These are phyloP conservation scores for Pardalotus punctatus DNA, from an alignment of 2,113 vertebrate species.

Conservation along the genomic window DNA sequence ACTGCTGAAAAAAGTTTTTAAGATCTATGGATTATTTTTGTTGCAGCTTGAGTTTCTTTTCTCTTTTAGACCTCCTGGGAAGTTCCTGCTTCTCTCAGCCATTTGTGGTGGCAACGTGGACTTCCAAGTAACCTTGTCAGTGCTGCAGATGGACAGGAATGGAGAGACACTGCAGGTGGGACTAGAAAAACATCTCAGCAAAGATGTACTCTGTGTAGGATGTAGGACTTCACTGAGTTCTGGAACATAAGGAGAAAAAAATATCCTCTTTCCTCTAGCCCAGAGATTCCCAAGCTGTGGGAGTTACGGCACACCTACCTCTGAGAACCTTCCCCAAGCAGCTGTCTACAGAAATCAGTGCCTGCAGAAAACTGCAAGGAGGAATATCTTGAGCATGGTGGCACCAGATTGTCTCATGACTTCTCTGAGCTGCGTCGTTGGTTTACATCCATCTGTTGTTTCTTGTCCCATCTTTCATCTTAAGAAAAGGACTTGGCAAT, in stretches of 20 bases:
- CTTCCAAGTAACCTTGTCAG: background rate
- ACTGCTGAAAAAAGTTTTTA: background rate
- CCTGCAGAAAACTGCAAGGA: background rate
- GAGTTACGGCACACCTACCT: background rate
- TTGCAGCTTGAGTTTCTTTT: background rate
- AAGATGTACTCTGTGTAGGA: background rate
- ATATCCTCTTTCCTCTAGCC: background rate
- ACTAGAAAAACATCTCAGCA: background rate
- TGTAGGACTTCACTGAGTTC: background rate
- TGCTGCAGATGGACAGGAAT: background rate
- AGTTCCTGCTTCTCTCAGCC: background rate
- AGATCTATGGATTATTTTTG: background rate
- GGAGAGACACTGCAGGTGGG: background rate
- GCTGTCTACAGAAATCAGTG: conserved; percentile 18
- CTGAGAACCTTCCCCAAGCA: conserved; percentile 19
- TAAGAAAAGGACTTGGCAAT: background rate
- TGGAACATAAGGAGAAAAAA: background rate
- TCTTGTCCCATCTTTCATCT: conserved; percentile 5
- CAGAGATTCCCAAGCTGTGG: conserved; percentile 22
- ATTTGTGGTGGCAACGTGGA: background rate
- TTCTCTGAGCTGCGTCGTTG: background rate
- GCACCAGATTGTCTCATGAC: conserved; percentile 31
- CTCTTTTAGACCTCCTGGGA: background rate
- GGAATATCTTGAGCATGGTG: background rate
- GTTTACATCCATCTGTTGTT: conserved; percentile 32